Evolutionary conservation across 2,888 invertebrate genomes (phyloP).

Genomic region (Drosophila kambysellisi): DNA sequence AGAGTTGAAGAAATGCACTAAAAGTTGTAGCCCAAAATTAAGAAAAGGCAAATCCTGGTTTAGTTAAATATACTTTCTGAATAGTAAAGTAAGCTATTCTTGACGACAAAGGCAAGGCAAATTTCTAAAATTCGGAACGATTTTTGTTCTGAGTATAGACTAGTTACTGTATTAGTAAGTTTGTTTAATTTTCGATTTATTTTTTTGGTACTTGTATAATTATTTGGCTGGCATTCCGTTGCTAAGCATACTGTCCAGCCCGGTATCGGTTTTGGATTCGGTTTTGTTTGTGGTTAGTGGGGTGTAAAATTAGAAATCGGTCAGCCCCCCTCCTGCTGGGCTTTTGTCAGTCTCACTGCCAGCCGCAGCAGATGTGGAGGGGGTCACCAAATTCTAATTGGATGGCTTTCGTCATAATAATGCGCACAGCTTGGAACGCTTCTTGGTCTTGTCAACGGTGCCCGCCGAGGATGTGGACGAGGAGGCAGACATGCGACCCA

Average conservation of each 20-base stretch:
- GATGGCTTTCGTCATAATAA: conserved; percentile 85
- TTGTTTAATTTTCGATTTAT: not conserved
- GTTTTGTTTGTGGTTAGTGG: not conserved
- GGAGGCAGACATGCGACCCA: conserved; percentile 82
- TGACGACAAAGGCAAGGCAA: not conserved
- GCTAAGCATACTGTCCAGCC: conserved; percentile 35
- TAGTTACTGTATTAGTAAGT: not conserved
- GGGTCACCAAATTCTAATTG: conserved; percentile 83
- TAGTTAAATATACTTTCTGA: not conserved
- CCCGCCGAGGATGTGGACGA: conserved; percentile 81
- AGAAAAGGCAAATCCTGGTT: too few species aligned
- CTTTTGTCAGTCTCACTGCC: conserved; percentile 71
- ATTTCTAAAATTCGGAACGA: not conserved
- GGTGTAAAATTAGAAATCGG: conserved; percentile 79
- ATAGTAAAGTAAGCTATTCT: not conserved
- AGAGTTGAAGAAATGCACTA: not conserved
- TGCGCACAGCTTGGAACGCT: conserved; percentile 85
- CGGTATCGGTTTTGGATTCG: not conserved
- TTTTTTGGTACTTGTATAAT: conserved; percentile 21
- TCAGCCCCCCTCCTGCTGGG: conserved; percentile 73
- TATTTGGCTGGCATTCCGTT: conserved; percentile 24
- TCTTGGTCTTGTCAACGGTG: conserved; percentile 83
- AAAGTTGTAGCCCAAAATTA: not conserved
- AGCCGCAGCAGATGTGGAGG: conserved; percentile 62
- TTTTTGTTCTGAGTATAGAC: not conserved